These are phyloP conservation scores for Choloepus hoffmanni DNA, from an alignment of 2,113 vertebrate genomes.

Conservation along the genomic window DNA sequence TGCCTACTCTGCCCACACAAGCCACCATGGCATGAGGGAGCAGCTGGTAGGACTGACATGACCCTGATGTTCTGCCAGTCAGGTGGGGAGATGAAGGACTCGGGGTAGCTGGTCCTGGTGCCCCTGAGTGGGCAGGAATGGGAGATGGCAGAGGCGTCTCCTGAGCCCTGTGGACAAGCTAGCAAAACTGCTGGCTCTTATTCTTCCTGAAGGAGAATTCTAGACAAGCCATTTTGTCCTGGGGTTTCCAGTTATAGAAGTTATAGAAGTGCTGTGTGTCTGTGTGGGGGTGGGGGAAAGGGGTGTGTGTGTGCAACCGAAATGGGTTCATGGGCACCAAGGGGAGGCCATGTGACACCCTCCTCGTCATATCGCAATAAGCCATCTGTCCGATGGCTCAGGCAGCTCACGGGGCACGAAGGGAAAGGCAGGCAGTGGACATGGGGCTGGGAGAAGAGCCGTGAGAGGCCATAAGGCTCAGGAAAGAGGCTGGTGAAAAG, in stretches of 20 bases:
- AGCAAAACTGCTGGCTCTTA: not conserved
- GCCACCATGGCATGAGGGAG: conserved; percentile 6
- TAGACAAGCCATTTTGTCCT: not conserved
- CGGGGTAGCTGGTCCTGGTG: conserved; percentile 50
- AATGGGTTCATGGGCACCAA: not conserved
- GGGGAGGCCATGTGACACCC: not conserved
- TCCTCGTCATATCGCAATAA: not conserved
- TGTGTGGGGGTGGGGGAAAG: not conserved
- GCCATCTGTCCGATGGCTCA: not conserved
- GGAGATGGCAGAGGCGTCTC: not conserved
- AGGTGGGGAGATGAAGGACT: conserved; percentile 29
- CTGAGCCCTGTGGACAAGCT: conserved; percentile 3
- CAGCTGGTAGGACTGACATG: not conserved
- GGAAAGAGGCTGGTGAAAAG: conserved; percentile 72
- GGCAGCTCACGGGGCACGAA: not conserved
- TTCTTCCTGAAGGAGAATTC: conserved; percentile 18
- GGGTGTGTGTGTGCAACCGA: not conserved
- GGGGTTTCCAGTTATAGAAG: not conserved
- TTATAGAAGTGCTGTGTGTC: not conserved
- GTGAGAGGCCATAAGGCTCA: conserved; percentile 60
- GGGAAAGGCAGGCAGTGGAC: not conserved
- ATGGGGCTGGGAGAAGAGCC: conserved; percentile 20
- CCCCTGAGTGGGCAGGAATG: not conserved
- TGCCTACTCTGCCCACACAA: conserved; percentile 4
- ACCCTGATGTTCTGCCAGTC: not conserved